Percentiles rank a stretch among this genome's conserved stretches.
Conservation (phyloP, 2,888 invertebrate species). For the Sarcophaga caerulescens region DNA sequence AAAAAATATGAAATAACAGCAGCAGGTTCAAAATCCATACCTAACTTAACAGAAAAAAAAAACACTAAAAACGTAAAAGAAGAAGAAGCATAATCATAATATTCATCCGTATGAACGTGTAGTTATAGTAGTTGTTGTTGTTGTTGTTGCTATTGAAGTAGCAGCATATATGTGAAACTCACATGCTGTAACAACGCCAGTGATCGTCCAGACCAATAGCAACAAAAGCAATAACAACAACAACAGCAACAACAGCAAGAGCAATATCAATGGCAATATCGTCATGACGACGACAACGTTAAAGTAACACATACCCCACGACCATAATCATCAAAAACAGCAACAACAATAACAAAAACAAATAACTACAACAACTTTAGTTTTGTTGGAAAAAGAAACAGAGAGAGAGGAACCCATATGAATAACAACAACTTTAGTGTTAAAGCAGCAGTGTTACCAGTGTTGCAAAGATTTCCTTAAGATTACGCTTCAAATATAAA, state of each 20-base stretch:
- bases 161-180: background rate
- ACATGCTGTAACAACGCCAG: conserved; percentile 34
- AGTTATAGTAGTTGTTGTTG: background rate
- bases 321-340: conserved; percentile 26
- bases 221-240: conserved; percentile 19
- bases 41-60: background rate
- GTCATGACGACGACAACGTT: conserved; percentile 37
- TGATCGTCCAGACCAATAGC: conserved; percentile 27
- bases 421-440: background rate
- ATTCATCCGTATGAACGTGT: background rate
- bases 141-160: background rate
- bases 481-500: too few relatives aligned
- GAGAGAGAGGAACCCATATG: background rate
- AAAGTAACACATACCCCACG: conserved; percentile 49
- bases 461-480: too few relatives aligned
- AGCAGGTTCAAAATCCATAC: conserved; percentile 46
- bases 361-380: background rate
- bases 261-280: conserved; percentile 34
- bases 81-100: background rate
- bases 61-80: conserved; percentile 4
- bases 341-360: conserved; percentile 6
- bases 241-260: conserved; percentile 27
- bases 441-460: too few relatives aligned
- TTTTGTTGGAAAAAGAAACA: background rate
- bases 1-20: conserved; percentile 4